These are phyloP conservation scores for Pentalonia nigronervosa DNA, from an alignment of 1,140 invertebrate genomes.

Conservation along the genomic window DNA sequence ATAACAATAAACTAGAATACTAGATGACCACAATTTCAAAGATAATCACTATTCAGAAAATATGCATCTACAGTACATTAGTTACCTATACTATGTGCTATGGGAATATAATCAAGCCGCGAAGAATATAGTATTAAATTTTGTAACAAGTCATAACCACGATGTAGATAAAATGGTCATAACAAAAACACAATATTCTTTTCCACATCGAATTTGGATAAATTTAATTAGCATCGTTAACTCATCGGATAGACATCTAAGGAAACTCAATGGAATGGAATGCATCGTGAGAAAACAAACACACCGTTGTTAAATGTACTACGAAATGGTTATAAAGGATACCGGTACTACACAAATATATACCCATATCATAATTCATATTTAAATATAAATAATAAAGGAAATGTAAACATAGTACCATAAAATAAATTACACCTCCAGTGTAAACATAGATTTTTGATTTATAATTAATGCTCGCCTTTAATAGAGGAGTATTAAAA, in stretches of 20 bases:
- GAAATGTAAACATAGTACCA: neutral
- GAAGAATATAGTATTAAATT: neutral
- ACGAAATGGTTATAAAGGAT: neutral
- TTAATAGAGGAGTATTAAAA: neutral
- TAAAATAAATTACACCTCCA: neutral
- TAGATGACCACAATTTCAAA: too few species aligned
- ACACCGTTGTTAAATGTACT: neutral
- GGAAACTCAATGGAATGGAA: neutral
- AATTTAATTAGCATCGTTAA: neutral
- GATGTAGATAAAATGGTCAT: too few species aligned
- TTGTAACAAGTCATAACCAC: too few species aligned
- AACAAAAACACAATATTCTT: neutral
- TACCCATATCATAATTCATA: neutral
- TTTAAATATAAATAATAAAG: conserved; percentile 22
- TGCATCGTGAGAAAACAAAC: conserved; percentile 11
- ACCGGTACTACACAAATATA: neutral
- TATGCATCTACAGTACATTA: neutral
- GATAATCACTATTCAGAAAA: neutral
- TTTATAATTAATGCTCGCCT: neutral
- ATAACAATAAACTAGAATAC: neutral
- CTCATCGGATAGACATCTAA: neutral
- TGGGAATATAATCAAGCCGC: neutral
- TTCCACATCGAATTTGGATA: neutral
- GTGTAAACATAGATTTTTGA: neutral
- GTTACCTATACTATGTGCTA: neutral